Conservation (phyloP, 2,797 vertebrate species). For the Pipistrellus pygmaeus region DNA sequence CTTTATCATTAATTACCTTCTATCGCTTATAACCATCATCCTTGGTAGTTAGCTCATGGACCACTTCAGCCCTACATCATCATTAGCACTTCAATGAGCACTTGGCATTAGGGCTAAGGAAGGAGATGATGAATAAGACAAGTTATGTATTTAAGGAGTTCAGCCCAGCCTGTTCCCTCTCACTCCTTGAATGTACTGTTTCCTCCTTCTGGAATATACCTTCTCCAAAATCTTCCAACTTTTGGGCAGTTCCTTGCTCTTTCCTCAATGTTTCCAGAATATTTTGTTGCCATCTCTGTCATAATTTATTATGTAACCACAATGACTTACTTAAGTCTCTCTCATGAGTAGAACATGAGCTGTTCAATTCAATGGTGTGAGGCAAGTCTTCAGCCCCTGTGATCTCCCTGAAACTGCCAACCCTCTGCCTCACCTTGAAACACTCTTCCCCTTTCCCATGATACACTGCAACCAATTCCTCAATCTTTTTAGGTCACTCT, state of each 20-base stretch:
- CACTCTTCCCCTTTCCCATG: background rate
- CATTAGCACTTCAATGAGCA: background rate
- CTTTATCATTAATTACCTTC: background rate
- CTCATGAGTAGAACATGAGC: background rate
- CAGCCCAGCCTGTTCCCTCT: background rate
- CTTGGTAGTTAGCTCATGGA: background rate
- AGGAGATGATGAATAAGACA: background rate
- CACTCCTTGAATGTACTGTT: background rate
- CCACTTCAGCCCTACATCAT: background rate
- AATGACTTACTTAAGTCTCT: background rate
- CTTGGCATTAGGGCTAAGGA: background rate
- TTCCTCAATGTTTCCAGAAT: background rate
- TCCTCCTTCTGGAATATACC: constrained; percentile 1
- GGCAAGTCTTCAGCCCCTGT: background rate
- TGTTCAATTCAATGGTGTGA: background rate
- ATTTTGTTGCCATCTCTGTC: background rate
- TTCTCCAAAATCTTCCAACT: background rate
- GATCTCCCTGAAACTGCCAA: background rate
- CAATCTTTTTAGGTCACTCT: background rate
- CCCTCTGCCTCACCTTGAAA: background rate
- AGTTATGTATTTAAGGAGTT: background rate
- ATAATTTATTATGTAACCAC: constrained; percentile 12
- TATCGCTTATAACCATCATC: background rate
- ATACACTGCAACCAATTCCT: background rate
- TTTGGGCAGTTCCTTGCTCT: background rate